Conservation (phyloP, 2,113 vertebrate species). For the Mobula birostris region DNA sequence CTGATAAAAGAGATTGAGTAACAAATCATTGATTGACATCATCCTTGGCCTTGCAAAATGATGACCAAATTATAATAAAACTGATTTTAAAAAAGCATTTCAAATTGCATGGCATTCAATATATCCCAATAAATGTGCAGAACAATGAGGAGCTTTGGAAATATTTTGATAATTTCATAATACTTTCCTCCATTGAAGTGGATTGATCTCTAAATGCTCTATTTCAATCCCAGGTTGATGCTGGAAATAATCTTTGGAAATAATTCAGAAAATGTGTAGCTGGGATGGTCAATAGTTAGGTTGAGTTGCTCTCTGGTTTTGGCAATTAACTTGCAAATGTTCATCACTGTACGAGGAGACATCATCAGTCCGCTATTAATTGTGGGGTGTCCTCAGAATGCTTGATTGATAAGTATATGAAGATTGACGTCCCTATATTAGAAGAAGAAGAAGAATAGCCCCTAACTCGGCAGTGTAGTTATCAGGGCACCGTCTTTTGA, state of each 20-base stretch:
- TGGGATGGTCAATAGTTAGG: too few relatives aligned
- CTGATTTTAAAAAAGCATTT: slow-evolving; percentile 5
- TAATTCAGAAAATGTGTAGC: too few relatives aligned
- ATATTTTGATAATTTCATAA: neutral
- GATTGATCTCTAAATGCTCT: neutral
- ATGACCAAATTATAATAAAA: slow-evolving; percentile 2
- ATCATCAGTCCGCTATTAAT: too few relatives aligned
- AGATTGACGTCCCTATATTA: too few relatives aligned
- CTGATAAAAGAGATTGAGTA: neutral
- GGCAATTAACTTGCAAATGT: too few relatives aligned
- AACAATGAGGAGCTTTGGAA: neutral
- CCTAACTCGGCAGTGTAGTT: too few relatives aligned
- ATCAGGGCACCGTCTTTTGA: too few relatives aligned
- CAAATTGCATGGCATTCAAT: neutral
- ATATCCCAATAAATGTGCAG: neutral
- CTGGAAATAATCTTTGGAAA: neutral
- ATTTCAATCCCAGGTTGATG: neutral
- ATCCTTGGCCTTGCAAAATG: neutral
- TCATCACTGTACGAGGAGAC: too few relatives aligned
- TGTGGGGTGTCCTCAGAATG: too few relatives aligned
- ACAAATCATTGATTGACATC: neutral
- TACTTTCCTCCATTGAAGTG: neutral
- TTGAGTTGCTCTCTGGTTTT: too few relatives aligned
- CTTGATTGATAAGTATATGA: too few relatives aligned
- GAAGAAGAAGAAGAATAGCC: too few relatives aligned